Conservation (phyloP, 2,113 vertebrate species). For the Illadopsis cleaveri region DNA sequence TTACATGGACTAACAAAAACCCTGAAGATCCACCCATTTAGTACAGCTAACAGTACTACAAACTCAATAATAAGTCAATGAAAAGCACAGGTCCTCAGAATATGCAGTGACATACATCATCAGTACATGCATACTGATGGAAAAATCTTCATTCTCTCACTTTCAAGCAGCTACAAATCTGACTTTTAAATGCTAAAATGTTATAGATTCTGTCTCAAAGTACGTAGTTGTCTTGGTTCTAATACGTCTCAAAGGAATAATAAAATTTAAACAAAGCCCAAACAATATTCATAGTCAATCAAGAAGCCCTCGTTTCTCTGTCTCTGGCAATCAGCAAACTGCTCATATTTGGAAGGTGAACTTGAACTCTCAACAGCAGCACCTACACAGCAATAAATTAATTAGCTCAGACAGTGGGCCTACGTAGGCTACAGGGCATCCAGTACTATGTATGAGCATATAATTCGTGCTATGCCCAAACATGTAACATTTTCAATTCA, state of each 20-base stretch:
- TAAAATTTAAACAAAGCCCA: background rate
- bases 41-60: background rate
- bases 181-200: background rate
- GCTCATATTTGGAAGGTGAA: background rate
- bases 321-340: background rate
- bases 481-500: background rate
- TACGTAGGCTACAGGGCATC: background rate
- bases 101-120: background rate
- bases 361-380: background rate
- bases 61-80: background rate
- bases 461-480: background rate
- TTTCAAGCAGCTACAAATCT: background rate
- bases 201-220: background rate
- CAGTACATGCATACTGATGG: background rate
- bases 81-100: background rate
- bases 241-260: background rate
- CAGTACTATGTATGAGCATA: background rate
- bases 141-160: background rate
- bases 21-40: background rate
- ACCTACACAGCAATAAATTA: background rate
- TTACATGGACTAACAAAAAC: background rate
- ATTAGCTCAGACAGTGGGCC: background rate
- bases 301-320: background rate
- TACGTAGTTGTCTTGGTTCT: background rate
- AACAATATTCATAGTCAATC: background rate